phyloP scores from a whole-genome alignment of 2,888 invertebrate genomes.

The Eristalis arbustorum region DNA sequence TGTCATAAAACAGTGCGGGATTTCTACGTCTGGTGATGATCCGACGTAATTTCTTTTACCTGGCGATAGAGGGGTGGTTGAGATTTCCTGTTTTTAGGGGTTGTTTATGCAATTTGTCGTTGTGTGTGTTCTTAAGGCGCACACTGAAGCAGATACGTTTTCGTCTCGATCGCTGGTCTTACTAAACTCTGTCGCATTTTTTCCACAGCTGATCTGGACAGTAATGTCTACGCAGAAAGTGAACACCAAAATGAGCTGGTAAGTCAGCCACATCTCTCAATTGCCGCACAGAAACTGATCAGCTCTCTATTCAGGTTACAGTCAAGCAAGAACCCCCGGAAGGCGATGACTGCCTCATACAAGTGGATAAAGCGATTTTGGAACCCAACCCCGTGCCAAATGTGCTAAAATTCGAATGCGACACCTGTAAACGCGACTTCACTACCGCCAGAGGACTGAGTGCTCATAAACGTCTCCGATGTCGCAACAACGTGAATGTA shows the following conservation, averaged over 20 bases:
- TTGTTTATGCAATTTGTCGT: background rate
- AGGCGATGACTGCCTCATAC: background rate
- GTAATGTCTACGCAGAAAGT: background rate
- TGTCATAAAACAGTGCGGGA: too few relatives aligned
- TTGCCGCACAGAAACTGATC: background rate
- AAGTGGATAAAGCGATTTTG: background rate
- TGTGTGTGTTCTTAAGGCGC: background rate
- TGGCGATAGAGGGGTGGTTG: background rate
- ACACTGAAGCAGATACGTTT: too few relatives aligned
- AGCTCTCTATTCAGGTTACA: background rate
- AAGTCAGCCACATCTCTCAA: background rate
- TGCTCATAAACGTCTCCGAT: constrained; percentile 11
- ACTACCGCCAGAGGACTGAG: background rate
- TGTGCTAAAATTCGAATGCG: background rate
- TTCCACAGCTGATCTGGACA: background rate
- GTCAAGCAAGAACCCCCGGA: background rate
- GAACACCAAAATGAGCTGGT: background rate
- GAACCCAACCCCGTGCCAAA: background rate
- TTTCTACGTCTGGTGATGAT: background rate
- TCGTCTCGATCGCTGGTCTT: too few relatives aligned
- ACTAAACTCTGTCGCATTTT: background rate
- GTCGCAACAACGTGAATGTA: background rate
- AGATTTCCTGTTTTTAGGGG: background rate
- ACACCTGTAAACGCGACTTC: background rate
- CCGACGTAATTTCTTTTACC: background rate